Evolutionary conservation across 2,888 invertebrate genomes (phyloP).

Genomic region (Pyrocoelia pectoralis): DNA sequence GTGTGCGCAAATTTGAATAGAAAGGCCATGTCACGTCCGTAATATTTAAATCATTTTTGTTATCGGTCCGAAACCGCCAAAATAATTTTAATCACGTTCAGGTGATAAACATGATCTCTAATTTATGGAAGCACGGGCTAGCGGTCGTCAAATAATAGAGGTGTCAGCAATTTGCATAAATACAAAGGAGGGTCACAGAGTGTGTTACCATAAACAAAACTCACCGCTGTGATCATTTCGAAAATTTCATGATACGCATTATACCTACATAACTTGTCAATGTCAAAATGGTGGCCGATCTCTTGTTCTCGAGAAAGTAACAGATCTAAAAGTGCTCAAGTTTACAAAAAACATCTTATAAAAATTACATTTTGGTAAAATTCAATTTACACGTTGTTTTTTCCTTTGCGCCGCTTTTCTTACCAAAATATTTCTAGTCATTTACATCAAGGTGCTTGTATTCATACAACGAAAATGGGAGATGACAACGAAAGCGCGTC

Average conservation of each 20-base stretch:
- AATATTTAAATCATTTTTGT: too few relatives aligned
- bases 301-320: too few relatives aligned
- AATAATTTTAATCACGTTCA: background rate
- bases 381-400: background rate
- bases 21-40: background rate
- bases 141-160: background rate
- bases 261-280: too few relatives aligned
- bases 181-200: background rate
- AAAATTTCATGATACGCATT: too few relatives aligned
- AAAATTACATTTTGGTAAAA: background rate
- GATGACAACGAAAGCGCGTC: slow-evolving; percentile 15
- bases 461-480: slow-evolving; percentile 18
- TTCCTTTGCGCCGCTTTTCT: background rate
- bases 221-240: too few relatives aligned
- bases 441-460: slow-evolving; percentile 15
- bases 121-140: background rate
- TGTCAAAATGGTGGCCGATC: too few relatives aligned
- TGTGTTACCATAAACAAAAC: too few relatives aligned
- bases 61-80: too few relatives aligned
- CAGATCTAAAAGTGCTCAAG: background rate
- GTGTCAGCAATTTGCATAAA: background rate
- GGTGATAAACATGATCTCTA: background rate
- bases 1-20: background rate
- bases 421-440: slow-evolving; percentile 18
- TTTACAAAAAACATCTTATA: background rate